phyloP scores from a whole-genome alignment of 2,888 invertebrate genomes.

The Cantharis rufa region DNA sequence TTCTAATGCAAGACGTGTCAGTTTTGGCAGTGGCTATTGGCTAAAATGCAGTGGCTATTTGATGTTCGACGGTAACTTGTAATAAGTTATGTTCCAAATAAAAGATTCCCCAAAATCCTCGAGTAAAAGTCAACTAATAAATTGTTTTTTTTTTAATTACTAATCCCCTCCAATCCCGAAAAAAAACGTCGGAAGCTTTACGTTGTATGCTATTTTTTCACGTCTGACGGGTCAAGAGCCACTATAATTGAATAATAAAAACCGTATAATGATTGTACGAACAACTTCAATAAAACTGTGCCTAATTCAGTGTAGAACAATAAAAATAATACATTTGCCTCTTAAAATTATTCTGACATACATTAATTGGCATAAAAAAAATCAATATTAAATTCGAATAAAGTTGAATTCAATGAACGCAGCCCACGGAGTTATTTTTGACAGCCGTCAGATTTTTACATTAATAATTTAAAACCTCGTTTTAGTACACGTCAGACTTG shows the following conservation, averaged over 20 bases:
- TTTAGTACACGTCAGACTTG: slow-evolving; percentile 38
- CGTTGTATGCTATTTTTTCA: no score
- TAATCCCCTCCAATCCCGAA: no score
- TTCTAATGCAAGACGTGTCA: neutral
- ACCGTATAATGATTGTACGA: neutral
- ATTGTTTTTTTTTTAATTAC: no score
- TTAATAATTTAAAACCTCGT: slow-evolving; percentile 9
- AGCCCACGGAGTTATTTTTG: neutral
- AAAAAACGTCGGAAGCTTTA: no score
- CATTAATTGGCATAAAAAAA: neutral
- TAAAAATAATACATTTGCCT: neutral
- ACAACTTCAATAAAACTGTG: neutral
- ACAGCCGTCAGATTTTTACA: neutral
- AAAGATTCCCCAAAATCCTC: no score
- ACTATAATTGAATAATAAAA: neutral
- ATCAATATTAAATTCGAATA: neutral
- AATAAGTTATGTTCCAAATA: no score
- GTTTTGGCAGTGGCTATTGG: neutral
- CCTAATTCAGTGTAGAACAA: neutral
- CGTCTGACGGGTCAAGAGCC: neutral
- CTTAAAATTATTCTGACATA: neutral
- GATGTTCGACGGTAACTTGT: no score
- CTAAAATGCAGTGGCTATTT: neutral
- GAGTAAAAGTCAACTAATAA: no score
- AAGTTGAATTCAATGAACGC: neutral